Conservation (phyloP, 2,113 vertebrate species). For the Pachyramphus minor region DNA sequence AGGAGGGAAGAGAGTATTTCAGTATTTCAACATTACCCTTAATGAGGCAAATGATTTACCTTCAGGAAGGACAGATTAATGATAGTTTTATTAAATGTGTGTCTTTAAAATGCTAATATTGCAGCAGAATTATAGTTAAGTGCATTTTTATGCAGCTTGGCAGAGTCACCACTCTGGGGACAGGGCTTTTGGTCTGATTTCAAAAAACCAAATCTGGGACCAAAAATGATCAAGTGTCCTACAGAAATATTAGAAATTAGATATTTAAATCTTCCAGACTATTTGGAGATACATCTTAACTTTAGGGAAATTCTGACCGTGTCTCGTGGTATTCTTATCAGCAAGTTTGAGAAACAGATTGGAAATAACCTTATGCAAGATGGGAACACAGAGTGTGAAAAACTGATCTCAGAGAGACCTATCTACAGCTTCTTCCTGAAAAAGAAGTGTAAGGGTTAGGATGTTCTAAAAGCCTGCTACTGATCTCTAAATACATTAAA, state of each 20-base stretch:
- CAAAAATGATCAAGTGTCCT: not conserved
- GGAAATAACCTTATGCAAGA: conserved; percentile 37
- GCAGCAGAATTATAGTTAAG: not conserved
- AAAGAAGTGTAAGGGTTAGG: not conserved
- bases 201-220: not conserved
- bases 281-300: not conserved
- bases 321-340: not conserved
- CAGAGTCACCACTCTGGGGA: not conserved
- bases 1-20: not conserved
- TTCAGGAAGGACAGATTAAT: not conserved
- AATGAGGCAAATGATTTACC: not conserved
- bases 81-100: not conserved
- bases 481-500: not conserved
- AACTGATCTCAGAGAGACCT: not conserved
- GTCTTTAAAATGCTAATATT: not conserved
- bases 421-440: not conserved
- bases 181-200: not conserved
- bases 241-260: not conserved
- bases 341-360: conserved; percentile 32
- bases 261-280: not conserved
- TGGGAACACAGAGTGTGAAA: conserved; percentile 41
- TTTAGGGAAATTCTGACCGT: not conserved
- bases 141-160: not conserved
- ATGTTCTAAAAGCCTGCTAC: not conserved
- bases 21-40: not conserved